phyloP scores from a whole-genome alignment of 2,888 invertebrate genomes.

The Metacarcinus magister region DNA sequence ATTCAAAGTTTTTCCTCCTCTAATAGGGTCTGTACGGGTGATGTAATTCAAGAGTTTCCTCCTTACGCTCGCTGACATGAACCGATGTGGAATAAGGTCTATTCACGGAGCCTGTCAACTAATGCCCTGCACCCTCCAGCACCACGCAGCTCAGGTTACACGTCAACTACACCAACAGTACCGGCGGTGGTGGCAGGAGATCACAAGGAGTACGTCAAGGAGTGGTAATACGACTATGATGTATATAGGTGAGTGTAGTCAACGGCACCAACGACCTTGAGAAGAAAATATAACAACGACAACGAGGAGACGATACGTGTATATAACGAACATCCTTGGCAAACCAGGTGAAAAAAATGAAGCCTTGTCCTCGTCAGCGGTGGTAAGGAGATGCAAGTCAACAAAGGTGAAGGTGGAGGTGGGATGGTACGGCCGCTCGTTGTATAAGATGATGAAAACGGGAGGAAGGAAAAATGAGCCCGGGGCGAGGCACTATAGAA shows the following conservation, averaged over 20 bases:
- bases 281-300: too few relatives aligned
- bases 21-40: too few relatives aligned
- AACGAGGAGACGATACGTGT: neutral
- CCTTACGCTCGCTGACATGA: too few relatives aligned
- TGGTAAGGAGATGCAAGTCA: constrained; percentile 13
- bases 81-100: too few relatives aligned
- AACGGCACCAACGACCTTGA: neutral
- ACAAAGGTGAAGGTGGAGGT: too few relatives aligned
- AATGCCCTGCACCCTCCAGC: too few relatives aligned
- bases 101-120: too few relatives aligned
- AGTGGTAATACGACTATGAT: neutral
- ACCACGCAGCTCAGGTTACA: too few relatives aligned
- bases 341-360: neutral
- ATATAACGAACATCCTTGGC: neutral
- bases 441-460: constrained; percentile 27
- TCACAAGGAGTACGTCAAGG: neutral
- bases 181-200: neutral
- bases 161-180: too few relatives aligned
- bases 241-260: neutral
- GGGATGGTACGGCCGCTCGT: constrained; percentile 39
- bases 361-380: neutral
- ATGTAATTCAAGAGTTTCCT: too few relatives aligned
- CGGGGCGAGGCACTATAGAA: constrained; percentile 19
- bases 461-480: neutral
- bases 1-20: too few relatives aligned